Base-by-base conservation (phyloP, 2,113 vertebrate species). In the Leucosticte australis region DNA sequence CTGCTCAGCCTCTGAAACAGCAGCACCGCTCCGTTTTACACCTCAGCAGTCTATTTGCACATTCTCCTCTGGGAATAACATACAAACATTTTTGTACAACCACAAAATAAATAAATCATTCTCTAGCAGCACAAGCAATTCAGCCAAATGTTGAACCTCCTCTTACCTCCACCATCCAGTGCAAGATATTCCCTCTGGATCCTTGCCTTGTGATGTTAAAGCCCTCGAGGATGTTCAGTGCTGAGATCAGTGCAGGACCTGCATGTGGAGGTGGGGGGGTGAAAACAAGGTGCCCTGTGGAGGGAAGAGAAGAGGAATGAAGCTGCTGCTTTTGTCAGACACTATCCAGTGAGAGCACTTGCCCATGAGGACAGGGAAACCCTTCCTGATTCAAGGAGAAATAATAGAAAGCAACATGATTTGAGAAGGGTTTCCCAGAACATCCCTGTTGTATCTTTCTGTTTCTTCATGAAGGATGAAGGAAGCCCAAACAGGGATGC, bases 191-290 rank as follows among this genome's bases (percentile, higher is more conserved):
- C 79, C 98, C 98, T 46, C 98, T 98, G 79, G 98, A 92, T 33
- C 97, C 95, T 94, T 98, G 98, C 87, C 83, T 98, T 55, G 98
- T 99, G 81, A 99, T 98, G 95, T 99, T 99, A 96, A 98, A 99
- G 80, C 98, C 98, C 95, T 99, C 99, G 3, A 99, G 98, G 96
- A 99, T 99, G 94, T 99, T 99, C 73, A 99, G 98, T 57, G 99
- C 99, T 87, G 98, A 96, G 94, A 99, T 97, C 92, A 99, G 96
- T 9, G 98, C 99, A 63, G 98, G 98, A 42, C 99, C 99, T 13
- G 98, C 98, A 50, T 99, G 99, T 3, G 99, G 99, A 49, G 99
- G 98, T 11, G 99, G 98, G 15, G 99, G 97, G 2, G 98, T 97
- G 96, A 99, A 98, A 82, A 99, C 98, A 55, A 99, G 98, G 87